Evolutionary conservation across 2,888 invertebrate species (phyloP), one percentile per base, ranked within the genome.

Genomic region (Orthonychiurus folsomi): DNA sequence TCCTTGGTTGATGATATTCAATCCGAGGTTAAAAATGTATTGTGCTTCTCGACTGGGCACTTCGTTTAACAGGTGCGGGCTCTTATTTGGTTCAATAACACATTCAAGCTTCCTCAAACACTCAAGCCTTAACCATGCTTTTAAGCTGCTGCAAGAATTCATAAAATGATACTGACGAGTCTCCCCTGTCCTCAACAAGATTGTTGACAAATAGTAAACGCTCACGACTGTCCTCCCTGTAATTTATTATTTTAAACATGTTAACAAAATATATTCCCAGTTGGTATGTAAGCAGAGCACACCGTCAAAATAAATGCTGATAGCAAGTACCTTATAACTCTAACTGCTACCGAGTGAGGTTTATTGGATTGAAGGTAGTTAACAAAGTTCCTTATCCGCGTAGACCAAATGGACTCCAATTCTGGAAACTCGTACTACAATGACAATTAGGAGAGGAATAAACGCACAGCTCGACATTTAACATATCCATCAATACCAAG

Each of bases 61-160:
- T n/a, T n/a, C n/a, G n/a, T n/a, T n/a, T n/a, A n/a, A n/a, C n/a
- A n/a, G n/a, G n/a, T n/a, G n/a, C n/a, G n/a, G n/a, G n/a, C n/a
- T n/a, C n/a, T n/a, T n/a, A n/a, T n/a, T n/a, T 37, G 37, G 37
- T 37, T 15, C 15, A 37, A 37, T 9, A 37, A 9, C 15, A 5
- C 37, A 37, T 37, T 15, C 9, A 37, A 37, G 37, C 15, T 9
- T 37, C 37, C 37, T 9, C 37, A 23, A 52, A 20, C 3, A 52
- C 20, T 52, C 5, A 52, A 21, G 20, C 20, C n/a, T 92, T 92
- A 79, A 93, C 85, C 82, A 90, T 89, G 74, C 84, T 84, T 79
- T 91, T 89, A 74, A 93, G 82, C 81, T 95, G 93, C 79, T 97
- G 95, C 78, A 99, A 82, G 81, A 99, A 99, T 83, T 99, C 97